Evolutionary conservation across 2,113 vertebrate species (phyloP).

Genomic region (Seriola dumerili): DNA sequence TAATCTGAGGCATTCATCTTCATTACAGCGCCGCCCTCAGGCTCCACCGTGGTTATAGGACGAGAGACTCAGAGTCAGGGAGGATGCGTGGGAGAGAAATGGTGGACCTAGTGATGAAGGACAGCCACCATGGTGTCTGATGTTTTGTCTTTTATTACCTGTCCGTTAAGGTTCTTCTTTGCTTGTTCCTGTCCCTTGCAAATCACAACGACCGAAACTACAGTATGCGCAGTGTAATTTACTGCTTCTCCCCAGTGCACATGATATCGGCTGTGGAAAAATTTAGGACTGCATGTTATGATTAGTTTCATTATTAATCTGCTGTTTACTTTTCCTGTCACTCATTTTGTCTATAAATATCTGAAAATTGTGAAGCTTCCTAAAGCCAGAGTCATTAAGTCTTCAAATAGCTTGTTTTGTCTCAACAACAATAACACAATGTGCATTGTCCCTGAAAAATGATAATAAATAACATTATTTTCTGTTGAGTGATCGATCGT

Average conservation of each 20-base stretch:
- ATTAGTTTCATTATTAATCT: background rate
- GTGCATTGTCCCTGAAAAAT: no score
- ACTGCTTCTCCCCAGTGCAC: background rate
- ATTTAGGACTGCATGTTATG: no score
- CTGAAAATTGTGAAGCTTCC: background rate
- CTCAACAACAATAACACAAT: background rate
- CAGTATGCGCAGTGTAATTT: background rate
- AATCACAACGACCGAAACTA: background rate
- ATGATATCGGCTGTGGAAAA: background rate
- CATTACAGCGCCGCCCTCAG: conserved; percentile 70
- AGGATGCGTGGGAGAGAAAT: conserved; percentile 29
- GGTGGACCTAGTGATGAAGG: conserved; percentile 32
- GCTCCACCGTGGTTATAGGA: conserved; percentile 19
- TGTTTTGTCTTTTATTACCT: conserved; percentile 26
- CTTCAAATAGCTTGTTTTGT: background rate
- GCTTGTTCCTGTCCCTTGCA: background rate
- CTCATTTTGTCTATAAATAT: background rate
- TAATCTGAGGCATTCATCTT: conserved; percentile 75
- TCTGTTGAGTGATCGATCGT: no score
- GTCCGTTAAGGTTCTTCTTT: background rate
- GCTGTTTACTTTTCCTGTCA: background rate
- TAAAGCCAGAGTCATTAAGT: background rate
- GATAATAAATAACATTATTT: no score
- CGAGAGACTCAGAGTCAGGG: conserved; percentile 9
- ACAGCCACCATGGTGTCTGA: conserved; percentile 22